Conservation (phyloP, 2,888 invertebrate species). For the Diarsia dahlii region DNA sequence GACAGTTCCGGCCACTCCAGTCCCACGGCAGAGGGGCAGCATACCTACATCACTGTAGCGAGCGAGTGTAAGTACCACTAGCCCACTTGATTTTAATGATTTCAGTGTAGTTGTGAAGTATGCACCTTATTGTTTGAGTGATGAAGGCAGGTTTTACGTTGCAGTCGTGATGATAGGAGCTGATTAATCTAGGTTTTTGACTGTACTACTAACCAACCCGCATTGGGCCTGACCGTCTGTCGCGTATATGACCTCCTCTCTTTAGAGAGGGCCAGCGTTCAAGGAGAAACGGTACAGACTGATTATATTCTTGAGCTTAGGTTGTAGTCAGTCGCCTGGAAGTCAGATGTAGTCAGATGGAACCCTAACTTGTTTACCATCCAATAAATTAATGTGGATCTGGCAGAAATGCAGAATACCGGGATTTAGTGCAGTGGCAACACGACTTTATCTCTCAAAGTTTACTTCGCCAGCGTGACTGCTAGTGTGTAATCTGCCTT, state of each 20-base stretch:
- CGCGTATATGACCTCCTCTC: neutral
- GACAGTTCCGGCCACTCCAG: conserved; percentile 91
- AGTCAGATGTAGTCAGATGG: too few relatives aligned
- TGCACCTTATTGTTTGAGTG: conserved; percentile 33
- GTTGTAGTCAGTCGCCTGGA: neutral
- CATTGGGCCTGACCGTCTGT: neutral
- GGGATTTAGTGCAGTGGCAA: neutral
- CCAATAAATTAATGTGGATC: neutral
- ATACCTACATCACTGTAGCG: conserved; percentile 92
- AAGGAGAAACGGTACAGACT: neutral
- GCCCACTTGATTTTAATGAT: conserved; percentile 1
- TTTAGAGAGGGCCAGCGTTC: neutral
- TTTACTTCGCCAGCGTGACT: neutral
- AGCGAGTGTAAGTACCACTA: conserved; percentile 56
- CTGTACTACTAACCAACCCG: neutral
- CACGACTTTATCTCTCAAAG: neutral
- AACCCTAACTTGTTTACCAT: neutral
- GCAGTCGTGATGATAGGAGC: neutral
- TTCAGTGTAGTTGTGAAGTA: conserved; percentile 5
- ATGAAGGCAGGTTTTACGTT: neutral
- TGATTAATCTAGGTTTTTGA: neutral
- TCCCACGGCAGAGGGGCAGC: conserved; percentile 87
- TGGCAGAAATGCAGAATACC: neutral
- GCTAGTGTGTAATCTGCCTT: conserved; percentile 2
- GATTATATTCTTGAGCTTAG: neutral